Percentiles rank a stretch among this genome's conserved stretches.
Evolutionary conservation across 2,113 vertebrate genomes (phyloP).

Genomic region (Scomber colias): DNA sequence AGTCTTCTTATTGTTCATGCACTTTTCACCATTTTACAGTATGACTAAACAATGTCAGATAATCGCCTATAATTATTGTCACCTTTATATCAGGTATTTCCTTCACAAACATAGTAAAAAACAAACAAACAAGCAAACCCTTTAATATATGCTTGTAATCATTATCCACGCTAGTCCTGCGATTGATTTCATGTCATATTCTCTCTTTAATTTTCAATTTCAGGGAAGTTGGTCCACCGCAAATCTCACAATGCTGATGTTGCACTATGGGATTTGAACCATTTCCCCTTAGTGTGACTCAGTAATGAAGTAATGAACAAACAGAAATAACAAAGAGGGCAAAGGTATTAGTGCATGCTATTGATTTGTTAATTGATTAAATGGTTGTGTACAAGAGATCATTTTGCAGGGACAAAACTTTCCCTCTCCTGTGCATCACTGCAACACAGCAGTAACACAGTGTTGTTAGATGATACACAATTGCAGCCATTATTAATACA

Average conservation of each 20-base stretch:
- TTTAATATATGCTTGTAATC: not conserved
- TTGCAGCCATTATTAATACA: conserved; percentile 32
- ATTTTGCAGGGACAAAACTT: conserved; percentile 60
- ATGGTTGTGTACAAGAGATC: conserved; percentile 66
- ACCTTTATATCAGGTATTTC: not conserved
- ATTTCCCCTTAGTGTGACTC: conserved; percentile 38
- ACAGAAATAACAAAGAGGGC: conserved; percentile 66
- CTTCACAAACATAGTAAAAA: not conserved
- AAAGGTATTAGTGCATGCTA: conserved; percentile 64
- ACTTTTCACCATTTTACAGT: not conserved
- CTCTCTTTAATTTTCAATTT: conserved; percentile 14
- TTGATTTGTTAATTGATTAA: conserved; percentile 74
- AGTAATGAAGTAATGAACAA: conserved; percentile 67
- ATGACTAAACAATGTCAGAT: not conserved
- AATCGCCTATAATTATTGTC: not conserved
- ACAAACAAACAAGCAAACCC: not conserved
- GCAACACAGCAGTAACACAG: conserved; percentile 44
- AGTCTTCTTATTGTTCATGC: not conserved
- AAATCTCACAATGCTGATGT: conserved; percentile 43
- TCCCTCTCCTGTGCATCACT: conserved; percentile 43
- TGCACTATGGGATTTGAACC: conserved; percentile 27
- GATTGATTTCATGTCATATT: conserved; percentile 14
- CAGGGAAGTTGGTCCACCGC: conserved; percentile 40
- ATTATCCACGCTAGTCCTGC: not conserved
- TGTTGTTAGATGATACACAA: conserved; percentile 32